Evolutionary conservation across 1,140 invertebrate genomes (phyloP).

Genomic region (Drosophila funebris): DNA sequence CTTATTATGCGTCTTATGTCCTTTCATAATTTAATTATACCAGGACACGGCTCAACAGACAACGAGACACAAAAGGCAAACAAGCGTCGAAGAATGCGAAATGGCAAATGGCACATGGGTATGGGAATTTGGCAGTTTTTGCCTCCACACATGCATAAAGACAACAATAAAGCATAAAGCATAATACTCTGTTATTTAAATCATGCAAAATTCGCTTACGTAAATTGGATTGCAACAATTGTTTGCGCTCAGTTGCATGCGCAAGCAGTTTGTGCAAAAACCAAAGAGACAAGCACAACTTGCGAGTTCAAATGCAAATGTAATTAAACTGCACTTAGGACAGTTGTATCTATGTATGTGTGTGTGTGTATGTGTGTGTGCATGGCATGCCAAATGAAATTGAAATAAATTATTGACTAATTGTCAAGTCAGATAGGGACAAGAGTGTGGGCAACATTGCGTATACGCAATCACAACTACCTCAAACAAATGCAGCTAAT

Average conservation of each 20-base stretch:
- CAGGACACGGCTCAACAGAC: conserved; percentile 58
- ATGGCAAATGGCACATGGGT: too few species aligned
- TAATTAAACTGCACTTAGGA: conserved; percentile 77
- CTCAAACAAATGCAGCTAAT: conserved; percentile 60
- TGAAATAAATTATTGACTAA: conserved; percentile 83
- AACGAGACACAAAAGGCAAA: conserved; percentile 17
- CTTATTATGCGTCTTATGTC: conserved; percentile 83
- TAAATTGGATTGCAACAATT: conserved; percentile 78
- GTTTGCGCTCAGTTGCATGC: conserved; percentile 43
- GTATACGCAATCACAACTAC: conserved; percentile 59
- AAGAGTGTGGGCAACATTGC: conserved; percentile 18
- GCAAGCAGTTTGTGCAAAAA: conserved; percentile 62
- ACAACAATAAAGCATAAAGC: conserved; percentile 34
- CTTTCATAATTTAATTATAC: conserved; percentile 83
- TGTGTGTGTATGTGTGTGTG: conserved; percentile 36
- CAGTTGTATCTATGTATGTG: conserved; percentile 13
- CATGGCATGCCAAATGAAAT: conserved; percentile 75
- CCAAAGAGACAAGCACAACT: conserved; percentile 35
- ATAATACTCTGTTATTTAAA: conserved; percentile 71
- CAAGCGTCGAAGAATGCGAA: conserved; percentile 18
- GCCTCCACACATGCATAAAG: neutral
- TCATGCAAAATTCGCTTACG: conserved; percentile 77
- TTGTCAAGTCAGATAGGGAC: conserved; percentile 69
- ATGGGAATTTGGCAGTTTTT: conserved; percentile 47
- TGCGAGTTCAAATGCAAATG: conserved; percentile 65